Percentiles rank a stretch among this genome's conserved stretches.
These are phyloP conservation scores for Lymantria monacha DNA, from an alignment of 2,888 invertebrate genomes.

Conservation along the genomic window DNA sequence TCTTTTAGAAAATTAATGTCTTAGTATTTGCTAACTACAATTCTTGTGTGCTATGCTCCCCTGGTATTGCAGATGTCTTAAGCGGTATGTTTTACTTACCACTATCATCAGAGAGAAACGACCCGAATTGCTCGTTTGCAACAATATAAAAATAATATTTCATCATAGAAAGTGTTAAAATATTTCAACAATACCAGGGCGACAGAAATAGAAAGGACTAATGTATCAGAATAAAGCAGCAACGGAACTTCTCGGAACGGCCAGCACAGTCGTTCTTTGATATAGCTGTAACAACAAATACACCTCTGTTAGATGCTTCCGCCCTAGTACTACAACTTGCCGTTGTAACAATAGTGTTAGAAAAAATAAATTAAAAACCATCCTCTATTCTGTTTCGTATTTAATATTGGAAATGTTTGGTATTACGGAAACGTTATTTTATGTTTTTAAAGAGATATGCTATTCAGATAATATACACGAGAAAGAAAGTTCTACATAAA, in stretches of 20 bases:
- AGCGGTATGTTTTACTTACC: no score
- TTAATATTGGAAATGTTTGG: background rate
- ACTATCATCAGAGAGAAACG: no score
- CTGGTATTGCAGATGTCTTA: no score
- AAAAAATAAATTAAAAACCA: conserved; percentile 20
- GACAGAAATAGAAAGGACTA: conserved; percentile 37
- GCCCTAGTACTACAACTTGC: conserved; percentile 47
- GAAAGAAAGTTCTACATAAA: no score
- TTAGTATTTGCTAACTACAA: no score
- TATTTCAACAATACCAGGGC: conserved; percentile 18
- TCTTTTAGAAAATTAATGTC: no score
- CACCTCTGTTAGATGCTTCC: conserved; percentile 50
- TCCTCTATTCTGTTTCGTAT: background rate
- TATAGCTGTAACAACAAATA: conserved; percentile 58
- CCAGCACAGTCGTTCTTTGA: conserved; percentile 49
- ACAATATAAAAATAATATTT: no score
- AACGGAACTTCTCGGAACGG: conserved; percentile 46
- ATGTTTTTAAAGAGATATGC: no score
- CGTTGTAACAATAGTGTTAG: conserved; percentile 25
- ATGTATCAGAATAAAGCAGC: conserved; percentile 44
- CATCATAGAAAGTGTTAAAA: background rate
- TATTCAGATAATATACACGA: no score
- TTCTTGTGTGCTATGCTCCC: no score
- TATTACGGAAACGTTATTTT: no score
- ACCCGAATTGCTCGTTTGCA: no score